phyloP scores from a whole-genome alignment of 2,797 vertebrate genomes.

The Scyliorhinus canicula region DNA sequence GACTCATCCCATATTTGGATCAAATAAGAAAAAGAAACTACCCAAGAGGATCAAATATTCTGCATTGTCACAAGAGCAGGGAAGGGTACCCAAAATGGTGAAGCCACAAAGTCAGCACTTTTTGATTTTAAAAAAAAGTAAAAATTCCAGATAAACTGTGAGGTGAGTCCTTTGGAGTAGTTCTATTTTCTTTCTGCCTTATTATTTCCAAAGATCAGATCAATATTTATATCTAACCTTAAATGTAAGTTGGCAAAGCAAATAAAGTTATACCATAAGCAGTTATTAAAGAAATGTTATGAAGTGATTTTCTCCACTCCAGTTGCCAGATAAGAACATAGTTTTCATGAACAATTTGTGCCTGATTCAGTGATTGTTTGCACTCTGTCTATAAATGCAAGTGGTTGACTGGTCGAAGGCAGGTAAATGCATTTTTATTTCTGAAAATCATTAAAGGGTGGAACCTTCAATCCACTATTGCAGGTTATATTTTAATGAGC shows the following conservation, averaged over 20 bases:
- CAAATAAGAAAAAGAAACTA: neutral
- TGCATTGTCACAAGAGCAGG: neutral
- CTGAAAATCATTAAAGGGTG: neutral
- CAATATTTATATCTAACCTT: neutral
- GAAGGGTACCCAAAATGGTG: neutral
- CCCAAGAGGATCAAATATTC: neutral
- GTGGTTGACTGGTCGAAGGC: neutral
- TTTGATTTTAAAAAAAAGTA: neutral
- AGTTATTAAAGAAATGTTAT: neutral
- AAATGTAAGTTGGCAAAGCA: neutral
- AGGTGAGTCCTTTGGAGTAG: constrained; percentile 53
- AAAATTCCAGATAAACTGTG: neutral
- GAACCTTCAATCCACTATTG: neutral
- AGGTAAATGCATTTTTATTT: no score
- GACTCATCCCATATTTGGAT: neutral
- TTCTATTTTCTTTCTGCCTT: neutral
- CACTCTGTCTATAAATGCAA: neutral
- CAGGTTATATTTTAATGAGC: neutral
- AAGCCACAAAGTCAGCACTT: neutral
- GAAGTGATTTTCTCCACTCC: neutral
- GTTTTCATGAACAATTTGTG: neutral
- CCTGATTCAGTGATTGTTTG: neutral
- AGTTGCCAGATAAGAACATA: neutral
- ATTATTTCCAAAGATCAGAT: neutral
- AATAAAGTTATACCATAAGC: neutral